Conservation (phyloP, 2,888 invertebrate species). For the Argyresthia goedartella region DNA sequence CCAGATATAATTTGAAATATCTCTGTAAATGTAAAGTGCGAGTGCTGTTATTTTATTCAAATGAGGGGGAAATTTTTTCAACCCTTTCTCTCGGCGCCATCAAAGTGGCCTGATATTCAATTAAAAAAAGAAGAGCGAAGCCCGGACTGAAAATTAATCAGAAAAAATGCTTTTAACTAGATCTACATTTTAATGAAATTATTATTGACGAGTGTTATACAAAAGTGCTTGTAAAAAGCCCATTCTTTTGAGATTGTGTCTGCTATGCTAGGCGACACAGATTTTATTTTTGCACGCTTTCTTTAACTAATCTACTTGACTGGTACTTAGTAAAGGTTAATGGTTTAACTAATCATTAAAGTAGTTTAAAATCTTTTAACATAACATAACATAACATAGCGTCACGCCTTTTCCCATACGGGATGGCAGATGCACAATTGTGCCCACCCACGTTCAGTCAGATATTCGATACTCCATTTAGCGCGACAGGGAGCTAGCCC, state of each 20-base stretch:
- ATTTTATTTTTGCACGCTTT: neutral
- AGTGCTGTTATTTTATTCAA: constrained; percentile 72
- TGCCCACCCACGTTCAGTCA: no score
- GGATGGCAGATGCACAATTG: no score
- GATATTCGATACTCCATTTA: no score
- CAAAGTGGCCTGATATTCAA: constrained; percentile 72
- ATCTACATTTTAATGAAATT: constrained; percentile 72
- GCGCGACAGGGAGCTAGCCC: no score
- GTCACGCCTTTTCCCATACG: no score
- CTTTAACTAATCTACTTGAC: no score
- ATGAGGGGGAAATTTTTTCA: constrained; percentile 68
- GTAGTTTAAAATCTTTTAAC: no score
- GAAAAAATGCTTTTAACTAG: constrained; percentile 72
- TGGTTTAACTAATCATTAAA: no score
- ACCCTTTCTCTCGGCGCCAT: constrained; percentile 63
- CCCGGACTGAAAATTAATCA: constrained; percentile 71
- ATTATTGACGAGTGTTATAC: constrained; percentile 69
- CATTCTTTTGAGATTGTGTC: constrained; percentile 50
- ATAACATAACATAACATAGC: no score
- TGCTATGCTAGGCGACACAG: constrained; percentile 18
- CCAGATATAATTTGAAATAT: constrained; percentile 72
- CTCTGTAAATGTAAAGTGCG: constrained; percentile 71
- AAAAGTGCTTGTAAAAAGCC: constrained; percentile 31
- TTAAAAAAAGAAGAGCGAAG: constrained; percentile 66
- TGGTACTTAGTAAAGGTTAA: no score